A percentile compares a stretch with the other conserved stretches of the same genome.
phyloP scores from a whole-genome alignment of 1,140 invertebrate genomes.

The Coelopa frigida region DNA sequence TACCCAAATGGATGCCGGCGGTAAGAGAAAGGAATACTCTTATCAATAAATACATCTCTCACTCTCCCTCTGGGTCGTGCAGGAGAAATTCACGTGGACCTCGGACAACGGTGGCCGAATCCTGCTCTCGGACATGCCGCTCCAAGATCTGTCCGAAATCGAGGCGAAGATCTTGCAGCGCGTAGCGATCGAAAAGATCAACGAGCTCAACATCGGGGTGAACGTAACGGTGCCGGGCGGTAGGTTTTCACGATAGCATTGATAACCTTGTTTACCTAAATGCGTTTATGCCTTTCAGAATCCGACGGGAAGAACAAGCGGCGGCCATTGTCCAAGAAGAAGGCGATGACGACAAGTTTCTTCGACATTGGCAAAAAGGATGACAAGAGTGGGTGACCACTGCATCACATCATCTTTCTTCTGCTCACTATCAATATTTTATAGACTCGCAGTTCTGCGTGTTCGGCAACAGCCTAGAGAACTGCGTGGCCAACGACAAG shows the following conservation, averaged over 20 bases:
- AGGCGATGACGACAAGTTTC: conserved; percentile 75
- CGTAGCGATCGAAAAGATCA: conserved; percentile 78
- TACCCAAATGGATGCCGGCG: conserved; percentile 63
- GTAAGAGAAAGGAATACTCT: no score
- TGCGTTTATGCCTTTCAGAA: conserved; percentile 21
- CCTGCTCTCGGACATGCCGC: conserved; percentile 58
- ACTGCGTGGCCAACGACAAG: conserved; percentile 72
- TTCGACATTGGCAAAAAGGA: conserved; percentile 68
- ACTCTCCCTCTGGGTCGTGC: conserved; percentile 19
- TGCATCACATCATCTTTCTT: neutral
- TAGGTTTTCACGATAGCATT: neutral
- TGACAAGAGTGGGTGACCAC: conserved; percentile 58
- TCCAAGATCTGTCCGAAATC: conserved; percentile 70
- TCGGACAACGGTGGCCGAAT: conserved; percentile 69
- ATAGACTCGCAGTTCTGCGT: conserved; percentile 44
- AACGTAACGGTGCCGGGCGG: conserved; percentile 46
- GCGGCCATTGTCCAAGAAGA: conserved; percentile 69
- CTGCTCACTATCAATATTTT: no score
- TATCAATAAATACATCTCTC: conserved; percentile 20
- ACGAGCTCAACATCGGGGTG: conserved; percentile 77
- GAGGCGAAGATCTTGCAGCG: conserved; percentile 74
- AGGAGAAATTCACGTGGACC: conserved; percentile 80
- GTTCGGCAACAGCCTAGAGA: conserved; percentile 73
- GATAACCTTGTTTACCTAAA: no score
- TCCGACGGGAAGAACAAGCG: conserved; percentile 58